Percentiles rank a stretch among this genome's conserved stretches.
These are phyloP conservation scores for Hemitrygon akajei DNA, from an alignment of 2,797 vertebrate genomes.

Conservation along the genomic window DNA sequence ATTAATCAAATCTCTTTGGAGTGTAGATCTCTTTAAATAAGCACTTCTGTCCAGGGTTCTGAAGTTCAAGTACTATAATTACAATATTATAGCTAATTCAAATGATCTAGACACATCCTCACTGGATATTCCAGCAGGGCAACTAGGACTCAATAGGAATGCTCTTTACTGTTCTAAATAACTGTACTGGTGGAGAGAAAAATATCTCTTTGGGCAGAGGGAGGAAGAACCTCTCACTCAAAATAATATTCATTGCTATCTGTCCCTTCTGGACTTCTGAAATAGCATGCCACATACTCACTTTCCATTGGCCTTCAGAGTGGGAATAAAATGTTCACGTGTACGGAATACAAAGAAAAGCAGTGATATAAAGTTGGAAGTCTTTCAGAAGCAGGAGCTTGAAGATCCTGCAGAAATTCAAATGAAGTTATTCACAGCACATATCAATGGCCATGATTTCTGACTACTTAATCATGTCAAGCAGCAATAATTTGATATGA, in stretches of 20 bases:
- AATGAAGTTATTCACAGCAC: background rate
- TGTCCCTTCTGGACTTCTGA: background rate
- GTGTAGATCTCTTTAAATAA: background rate
- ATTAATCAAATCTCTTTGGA: background rate
- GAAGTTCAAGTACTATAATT: background rate
- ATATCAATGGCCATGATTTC: background rate
- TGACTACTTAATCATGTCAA: background rate
- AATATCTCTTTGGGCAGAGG: background rate
- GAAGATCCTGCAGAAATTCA: background rate
- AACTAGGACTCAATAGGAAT: background rate
- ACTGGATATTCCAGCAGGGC: background rate
- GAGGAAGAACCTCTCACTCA: too few relatives aligned
- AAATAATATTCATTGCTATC: background rate
- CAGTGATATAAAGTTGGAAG: background rate
- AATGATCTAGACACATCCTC: background rate
- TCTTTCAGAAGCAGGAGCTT: background rate
- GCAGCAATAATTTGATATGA: background rate
- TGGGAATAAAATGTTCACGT: too few relatives aligned
- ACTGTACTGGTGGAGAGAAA: background rate
- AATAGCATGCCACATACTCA: background rate
- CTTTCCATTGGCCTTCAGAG: background rate
- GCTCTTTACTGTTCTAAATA: background rate
- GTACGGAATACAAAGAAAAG: background rate
- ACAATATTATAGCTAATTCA: too few relatives aligned
- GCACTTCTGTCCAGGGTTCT: background rate